Conservation (phyloP, 1,140 invertebrate genomes). For the Lithobius niger region DNA sequence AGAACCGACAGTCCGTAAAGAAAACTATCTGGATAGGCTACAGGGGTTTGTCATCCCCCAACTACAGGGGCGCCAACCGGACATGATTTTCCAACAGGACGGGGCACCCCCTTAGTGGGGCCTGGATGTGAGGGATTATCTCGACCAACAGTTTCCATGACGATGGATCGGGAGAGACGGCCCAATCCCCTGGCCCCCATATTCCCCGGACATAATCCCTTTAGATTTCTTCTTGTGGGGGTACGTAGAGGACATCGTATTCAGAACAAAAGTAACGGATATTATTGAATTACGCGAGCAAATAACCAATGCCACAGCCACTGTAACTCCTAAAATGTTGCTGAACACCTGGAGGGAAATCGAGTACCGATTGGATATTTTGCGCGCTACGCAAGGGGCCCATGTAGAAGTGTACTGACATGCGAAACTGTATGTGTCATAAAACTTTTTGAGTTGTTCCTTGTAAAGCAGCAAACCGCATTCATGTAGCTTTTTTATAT, state of each 20-base stretch:
- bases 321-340: not conserved
- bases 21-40: slow-evolving; percentile 10
- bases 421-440: too few relatives aligned
- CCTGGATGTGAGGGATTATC: slow-evolving; percentile 9
- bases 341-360: not conserved
- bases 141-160: slow-evolving; percentile 11
- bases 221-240: slow-evolving; percentile 19
- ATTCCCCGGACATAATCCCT: slow-evolving; percentile 15
- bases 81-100: slow-evolving; percentile 15
- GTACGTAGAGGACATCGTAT: slow-evolving; percentile 14
- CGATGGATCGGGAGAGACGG: slow-evolving; percentile 9
- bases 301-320: not conserved
- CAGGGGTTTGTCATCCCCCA: slow-evolving; percentile 11
- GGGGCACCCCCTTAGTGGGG: slow-evolving; percentile 13
- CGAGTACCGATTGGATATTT: not conserved
- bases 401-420: not conserved
- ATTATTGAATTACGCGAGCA: not conserved
- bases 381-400: not conserved
- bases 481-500: too few relatives aligned
- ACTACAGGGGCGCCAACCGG: slow-evolving; percentile 11
- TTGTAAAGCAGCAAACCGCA: too few relatives aligned
- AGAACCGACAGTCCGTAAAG: not conserved
- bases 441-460: too few relatives aligned
- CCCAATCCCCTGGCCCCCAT: slow-evolving; percentile 15
- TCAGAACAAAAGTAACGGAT: not conserved